Percentiles rank a stretch among this genome's conserved stretches.
phyloP scores from a whole-genome alignment of 2,888 invertebrate species.

The Bimastos eiseni region DNA sequence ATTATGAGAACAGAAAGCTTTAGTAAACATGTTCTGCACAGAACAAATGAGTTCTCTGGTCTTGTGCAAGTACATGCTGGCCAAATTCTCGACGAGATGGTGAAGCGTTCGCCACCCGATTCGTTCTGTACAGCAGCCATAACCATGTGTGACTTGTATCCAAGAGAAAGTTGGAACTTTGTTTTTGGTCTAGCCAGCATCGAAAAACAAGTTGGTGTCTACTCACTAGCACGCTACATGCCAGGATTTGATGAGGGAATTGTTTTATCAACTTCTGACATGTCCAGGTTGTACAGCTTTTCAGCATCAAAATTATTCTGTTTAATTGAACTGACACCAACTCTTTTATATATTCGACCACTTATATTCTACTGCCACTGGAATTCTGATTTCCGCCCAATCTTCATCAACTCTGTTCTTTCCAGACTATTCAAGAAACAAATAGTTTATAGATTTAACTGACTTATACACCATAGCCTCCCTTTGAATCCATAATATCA shows the following conservation, averaged over 20 bases:
- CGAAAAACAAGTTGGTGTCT: background rate
- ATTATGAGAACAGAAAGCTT: conserved; percentile 9
- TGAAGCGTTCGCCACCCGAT: background rate
- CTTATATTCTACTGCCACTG: background rate
- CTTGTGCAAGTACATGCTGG: conserved; percentile 19
- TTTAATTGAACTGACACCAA: background rate
- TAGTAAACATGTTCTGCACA: background rate
- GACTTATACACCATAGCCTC: too few species aligned
- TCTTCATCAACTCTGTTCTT: too few species aligned
- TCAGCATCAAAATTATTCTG: background rate
- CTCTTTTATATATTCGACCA: too few species aligned
- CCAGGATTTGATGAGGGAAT: conserved; percentile 14
- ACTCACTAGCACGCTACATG: conserved; percentile 20
- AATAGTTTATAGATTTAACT: too few species aligned
- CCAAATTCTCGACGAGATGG: background rate
- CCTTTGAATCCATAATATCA: too few species aligned
- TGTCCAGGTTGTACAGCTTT: background rate
- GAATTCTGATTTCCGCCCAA: too few species aligned
- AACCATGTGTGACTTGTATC: conserved; percentile 21
- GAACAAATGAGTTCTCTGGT: background rate
- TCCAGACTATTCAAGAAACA: too few species aligned
- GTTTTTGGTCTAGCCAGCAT: conserved; percentile 9
- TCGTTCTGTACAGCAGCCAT: background rate
- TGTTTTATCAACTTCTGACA: background rate
- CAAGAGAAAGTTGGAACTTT: conserved; percentile 20